phyloP scores from a whole-genome alignment of 2,113 vertebrate genomes.

The Thinocorus orbignyianus region DNA sequence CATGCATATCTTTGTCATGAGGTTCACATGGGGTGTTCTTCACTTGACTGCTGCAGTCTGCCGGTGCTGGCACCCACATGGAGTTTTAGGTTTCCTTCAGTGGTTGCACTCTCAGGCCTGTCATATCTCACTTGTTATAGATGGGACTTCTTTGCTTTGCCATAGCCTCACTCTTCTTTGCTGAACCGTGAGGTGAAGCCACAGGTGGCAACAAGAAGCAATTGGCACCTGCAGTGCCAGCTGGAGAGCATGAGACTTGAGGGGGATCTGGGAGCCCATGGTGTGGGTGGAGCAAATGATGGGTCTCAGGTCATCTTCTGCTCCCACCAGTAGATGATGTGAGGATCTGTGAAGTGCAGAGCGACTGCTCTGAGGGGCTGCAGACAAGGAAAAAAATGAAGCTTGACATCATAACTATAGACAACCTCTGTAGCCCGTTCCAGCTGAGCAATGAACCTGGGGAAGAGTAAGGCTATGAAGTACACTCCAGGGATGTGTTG shows the following conservation, averaged over 20 bases:
- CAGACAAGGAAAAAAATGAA: background rate
- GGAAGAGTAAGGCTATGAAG: background rate
- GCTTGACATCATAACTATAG: background rate
- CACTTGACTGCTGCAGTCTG: background rate
- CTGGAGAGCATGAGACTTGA: background rate
- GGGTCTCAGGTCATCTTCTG: background rate
- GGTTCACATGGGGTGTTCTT: background rate
- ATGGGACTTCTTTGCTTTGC: background rate
- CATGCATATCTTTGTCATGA: background rate
- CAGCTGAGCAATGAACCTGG: background rate
- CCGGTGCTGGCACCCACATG: rapidly evolving
- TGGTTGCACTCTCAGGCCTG: background rate
- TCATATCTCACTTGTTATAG: background rate
- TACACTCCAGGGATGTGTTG: no score
- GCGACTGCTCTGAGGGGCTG: rapidly evolving
- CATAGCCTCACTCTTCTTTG: background rate
- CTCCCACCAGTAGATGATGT: background rate
- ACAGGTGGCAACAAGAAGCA: background rate
- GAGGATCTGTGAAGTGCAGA: background rate
- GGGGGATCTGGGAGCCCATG: background rate
- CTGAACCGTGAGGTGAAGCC: background rate
- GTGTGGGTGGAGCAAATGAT: background rate
- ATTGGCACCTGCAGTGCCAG: background rate
- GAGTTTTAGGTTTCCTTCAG: background rate
- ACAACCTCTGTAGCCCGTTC: background rate